Base-by-base conservation (phyloP, 2,888 invertebrate species). In the Biston stratarius region DNA sequence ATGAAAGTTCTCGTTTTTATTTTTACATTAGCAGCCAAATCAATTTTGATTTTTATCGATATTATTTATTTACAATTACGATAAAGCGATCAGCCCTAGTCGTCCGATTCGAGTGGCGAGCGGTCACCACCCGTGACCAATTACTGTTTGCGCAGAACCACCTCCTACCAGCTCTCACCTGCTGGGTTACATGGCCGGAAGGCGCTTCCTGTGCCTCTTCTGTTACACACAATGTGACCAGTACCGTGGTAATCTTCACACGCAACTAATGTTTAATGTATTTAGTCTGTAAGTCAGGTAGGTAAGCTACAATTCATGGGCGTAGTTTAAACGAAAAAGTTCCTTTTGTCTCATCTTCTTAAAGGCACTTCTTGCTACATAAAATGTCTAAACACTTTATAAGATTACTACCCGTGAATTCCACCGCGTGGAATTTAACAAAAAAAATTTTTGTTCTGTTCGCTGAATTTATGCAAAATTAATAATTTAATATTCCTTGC, bases 51-150 rank as follows among this genome's bases (percentile, higher is more conserved):
- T 14, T 45, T 45, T 44, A 53, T 42, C 55, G 55, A 55, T 55
- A 12, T 5, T 40, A 38, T 24, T 47, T 9, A 45, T 45, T 15
- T 7, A 9, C n/a, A 15, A 15, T 1, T 45, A 15, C 6, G 10
- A 5, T 33, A 44, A 33, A 42, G 42, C 55, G 55, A 55, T 12
- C 60, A 57, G 63, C 68, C 64, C 64, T 64, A 69, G 56, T 60
- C 38, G 51, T 44, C 44, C 66, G 60, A 65, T 58, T 48, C 59
- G 52, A n/a, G 57, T 52, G 57, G 61, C 55, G 61, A 57, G 68
- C 57, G 73, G 61, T 66, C 63, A 77, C 67, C 66, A 64, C 56
- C 76, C 81, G 78, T 82, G 77, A 81, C 77, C 71, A 68, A 74
- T 76, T 73, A 71, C 72, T 74, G 70, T 74, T 74, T 64, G 70